Evolutionary conservation across 1,140 invertebrate species (phyloP).

Genomic region (Anastrepha obliqua): DNA sequence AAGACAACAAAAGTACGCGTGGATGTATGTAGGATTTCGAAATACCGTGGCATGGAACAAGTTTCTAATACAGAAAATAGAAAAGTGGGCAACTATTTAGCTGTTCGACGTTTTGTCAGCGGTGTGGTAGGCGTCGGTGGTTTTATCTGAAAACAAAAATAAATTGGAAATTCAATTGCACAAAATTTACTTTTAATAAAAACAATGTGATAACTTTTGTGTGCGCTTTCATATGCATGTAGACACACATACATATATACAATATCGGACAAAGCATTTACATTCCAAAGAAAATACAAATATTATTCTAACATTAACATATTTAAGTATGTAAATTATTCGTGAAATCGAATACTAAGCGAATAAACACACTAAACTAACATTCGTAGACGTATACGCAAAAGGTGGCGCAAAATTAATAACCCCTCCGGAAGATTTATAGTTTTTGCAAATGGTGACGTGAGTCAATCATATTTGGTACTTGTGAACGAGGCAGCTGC

Average conservation of each 20-base stretch:
- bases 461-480: too few relatives aligned
- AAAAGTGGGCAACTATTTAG: conserved; percentile 46
- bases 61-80: conserved; percentile 46
- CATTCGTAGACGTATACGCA: too few relatives aligned
- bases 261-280: not conserved
- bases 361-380: too few relatives aligned
- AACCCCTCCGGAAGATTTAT: too few relatives aligned
- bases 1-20: not conserved
- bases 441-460: too few relatives aligned
- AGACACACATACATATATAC: not conserved
- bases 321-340: too few relatives aligned
- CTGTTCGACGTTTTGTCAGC: conserved; percentile 64
- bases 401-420: too few relatives aligned
- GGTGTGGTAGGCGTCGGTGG: conserved; percentile 71
- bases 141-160: conserved; percentile 65
- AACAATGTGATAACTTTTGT: not conserved
- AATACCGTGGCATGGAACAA: conserved; percentile 50
- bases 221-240: not conserved
- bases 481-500: too few relatives aligned
- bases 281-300: not conserved
- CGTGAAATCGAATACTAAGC: too few relatives aligned
- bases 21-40: conserved; percentile 30
- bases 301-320: too few relatives aligned
- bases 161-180: not conserved
- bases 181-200: too few relatives aligned